phyloP scores from a whole-genome alignment of 2,113 vertebrate genomes.

The Malurus alboscapulatus region DNA sequence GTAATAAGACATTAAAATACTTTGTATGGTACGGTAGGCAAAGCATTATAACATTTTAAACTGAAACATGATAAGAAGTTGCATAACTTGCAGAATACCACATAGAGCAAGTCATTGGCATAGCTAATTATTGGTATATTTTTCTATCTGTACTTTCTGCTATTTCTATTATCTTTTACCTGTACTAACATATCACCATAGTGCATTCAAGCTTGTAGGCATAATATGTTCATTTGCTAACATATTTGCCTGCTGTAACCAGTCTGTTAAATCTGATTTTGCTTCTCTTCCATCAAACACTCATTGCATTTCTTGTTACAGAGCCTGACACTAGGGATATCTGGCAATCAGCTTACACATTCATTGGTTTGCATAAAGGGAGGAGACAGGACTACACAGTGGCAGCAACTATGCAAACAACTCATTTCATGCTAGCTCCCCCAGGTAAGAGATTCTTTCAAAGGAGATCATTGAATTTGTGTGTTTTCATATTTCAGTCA shows the following conservation, averaged over 20 bases:
- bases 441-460: slow-evolving; percentile 51
- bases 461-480: slow-evolving; percentile 55
- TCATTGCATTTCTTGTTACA: slow-evolving; percentile 25
- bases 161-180: not conserved
- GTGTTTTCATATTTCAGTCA: slow-evolving; percentile 67
- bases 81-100: not conserved
- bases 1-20: not conserved
- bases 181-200: not conserved
- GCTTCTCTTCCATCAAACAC: slow-evolving; percentile 32
- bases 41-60: not conserved
- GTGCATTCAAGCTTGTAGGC: not conserved
- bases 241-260: not conserved
- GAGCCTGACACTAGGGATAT: slow-evolving; percentile 8
- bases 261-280: slow-evolving; percentile 40
- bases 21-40: not conserved
- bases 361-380: slow-evolving; percentile 24
- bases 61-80: not conserved
- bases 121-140: not conserved
- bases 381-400: not conserved
- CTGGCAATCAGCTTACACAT: slow-evolving; percentile 15
- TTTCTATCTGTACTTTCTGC: not conserved
- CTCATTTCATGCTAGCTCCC: slow-evolving; percentile 1
- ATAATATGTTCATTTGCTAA: not conserved
- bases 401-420: slow-evolving; percentile 17
- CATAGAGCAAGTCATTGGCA: not conserved